These are phyloP conservation scores for Drosophila anomalata DNA, from an alignment of 2,888 invertebrate genomes.

Conservation along the genomic window DNA sequence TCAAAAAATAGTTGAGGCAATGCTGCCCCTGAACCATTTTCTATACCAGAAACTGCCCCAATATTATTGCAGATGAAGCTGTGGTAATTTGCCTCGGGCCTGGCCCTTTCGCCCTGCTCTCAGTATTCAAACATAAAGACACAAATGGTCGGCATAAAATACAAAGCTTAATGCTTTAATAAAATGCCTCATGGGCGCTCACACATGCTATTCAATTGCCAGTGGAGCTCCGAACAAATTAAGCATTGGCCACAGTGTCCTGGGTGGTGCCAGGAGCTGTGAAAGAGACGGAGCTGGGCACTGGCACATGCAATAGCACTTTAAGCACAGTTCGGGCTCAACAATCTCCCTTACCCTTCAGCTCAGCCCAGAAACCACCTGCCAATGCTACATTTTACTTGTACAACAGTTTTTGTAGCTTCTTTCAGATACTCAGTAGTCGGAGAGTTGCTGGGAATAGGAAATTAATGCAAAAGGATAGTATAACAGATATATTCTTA, in stretches of 20 bases:
- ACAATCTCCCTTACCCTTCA: slow-evolving; percentile 32
- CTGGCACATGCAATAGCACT: slow-evolving; percentile 50
- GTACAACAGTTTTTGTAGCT: slow-evolving; percentile 29
- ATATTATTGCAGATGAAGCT: slow-evolving; percentile 28
- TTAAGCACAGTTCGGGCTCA: slow-evolving; percentile 55
- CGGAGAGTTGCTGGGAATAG: neutral
- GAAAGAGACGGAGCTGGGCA: slow-evolving; percentile 18
- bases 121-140: slow-evolving; percentile 13
- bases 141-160: slow-evolving; percentile 60
- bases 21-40: neutral
- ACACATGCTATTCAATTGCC: slow-evolving; percentile 68
- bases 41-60: slow-evolving; percentile 15
- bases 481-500: neutral
- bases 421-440: slow-evolving; percentile 30
- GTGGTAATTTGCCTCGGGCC: neutral
- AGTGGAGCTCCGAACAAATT: slow-evolving; percentile 61
- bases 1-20: neutral
- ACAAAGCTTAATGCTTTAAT: slow-evolving; percentile 70
- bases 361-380: slow-evolving; percentile 39
- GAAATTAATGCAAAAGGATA: neutral
- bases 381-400: slow-evolving; percentile 37
- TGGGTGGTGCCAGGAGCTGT: slow-evolving; percentile 11
- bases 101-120: neutral
- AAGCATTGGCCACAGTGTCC: slow-evolving; percentile 52
- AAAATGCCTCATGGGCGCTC: slow-evolving; percentile 52